phyloP scores from a whole-genome alignment of 2,113 vertebrate genomes.

The Gnathonemus longibarbis region DNA sequence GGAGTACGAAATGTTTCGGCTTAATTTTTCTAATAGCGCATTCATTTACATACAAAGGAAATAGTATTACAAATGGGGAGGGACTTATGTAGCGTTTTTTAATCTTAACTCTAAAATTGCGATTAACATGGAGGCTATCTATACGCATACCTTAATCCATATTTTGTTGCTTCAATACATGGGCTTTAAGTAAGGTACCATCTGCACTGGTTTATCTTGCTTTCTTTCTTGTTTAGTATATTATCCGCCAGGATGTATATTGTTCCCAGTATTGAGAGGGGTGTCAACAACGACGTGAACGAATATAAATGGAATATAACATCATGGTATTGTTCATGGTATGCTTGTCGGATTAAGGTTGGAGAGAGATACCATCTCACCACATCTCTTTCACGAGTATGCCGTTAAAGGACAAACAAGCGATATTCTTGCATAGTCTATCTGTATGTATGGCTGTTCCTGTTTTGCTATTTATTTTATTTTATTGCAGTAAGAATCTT shows the following conservation, averaged over 20 bases:
- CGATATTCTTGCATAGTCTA: neutral
- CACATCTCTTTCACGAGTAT: neutral
- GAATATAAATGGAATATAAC: neutral
- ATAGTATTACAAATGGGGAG: neutral
- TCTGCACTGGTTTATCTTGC: neutral
- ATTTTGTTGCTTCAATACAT: neutral
- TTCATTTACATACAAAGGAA: neutral
- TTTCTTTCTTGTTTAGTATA: neutral
- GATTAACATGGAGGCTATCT: neutral
- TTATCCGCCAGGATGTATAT: neutral
- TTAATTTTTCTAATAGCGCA: conserved; percentile 6
- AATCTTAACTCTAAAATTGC: neutral
- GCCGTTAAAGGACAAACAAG: neutral
- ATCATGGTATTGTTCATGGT: neutral
- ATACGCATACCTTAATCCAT: neutral
- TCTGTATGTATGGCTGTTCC: neutral
- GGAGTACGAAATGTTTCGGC: conserved; percentile 25
- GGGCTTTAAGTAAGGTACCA: neutral
- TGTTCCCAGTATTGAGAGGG: neutral
- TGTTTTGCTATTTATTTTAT: neutral
- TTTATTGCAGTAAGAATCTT: neutral
- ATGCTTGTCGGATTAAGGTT: neutral
- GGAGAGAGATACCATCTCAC: neutral
- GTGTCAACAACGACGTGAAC: neutral
- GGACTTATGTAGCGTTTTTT: neutral